Base-by-base conservation (phyloP, 2,797 vertebrate genomes). In the Sarcoramphus papa region DNA sequence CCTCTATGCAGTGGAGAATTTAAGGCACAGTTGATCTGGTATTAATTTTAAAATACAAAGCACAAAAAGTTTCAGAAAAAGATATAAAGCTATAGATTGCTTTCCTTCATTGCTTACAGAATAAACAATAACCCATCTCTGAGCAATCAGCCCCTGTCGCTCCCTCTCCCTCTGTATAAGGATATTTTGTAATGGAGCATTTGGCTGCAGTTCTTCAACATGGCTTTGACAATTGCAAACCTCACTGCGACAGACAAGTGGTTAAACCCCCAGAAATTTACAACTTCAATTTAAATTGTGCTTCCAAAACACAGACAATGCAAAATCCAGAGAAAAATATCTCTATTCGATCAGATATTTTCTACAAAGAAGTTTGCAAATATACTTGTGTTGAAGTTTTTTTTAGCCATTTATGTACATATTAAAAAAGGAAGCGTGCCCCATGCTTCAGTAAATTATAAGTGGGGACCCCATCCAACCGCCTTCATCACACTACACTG, bases 321-420 rank as follows among this genome's bases (percentile, higher is more conserved):
- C 11, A 59, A 72, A 83, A 56, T 31, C 5, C 24, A 24, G 21
- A 57, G 15, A 51, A 78, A 47, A 60, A 63, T 14, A 63, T 14
- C 12, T 24, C 31, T 30, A 8, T n/a, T 54, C 73, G 41, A 83
- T 57, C 33, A 54, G 22, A 24, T 54, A 40, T 45, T 74, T 77
- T 65, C 64, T 43, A n/a, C 31, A 13, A 68, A 68, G 20, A 12
- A 5, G 10, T 43, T 64, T 40, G 12, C 62, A 90, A 63, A 24
- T 17, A 3, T 5, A 45, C 4, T 45, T 22, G 1, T 3, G 24
- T 27, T 12, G 3, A 3, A 7, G 48, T 20, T 7, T 3, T 19
- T 73, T 80, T 59, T 20, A 30, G 21, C 7, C 6, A 22, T 60
- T 57, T 68, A 17, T 23, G 17, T 7, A 43, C 4, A 10, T 3